phyloP scores from a whole-genome alignment of 2,888 invertebrate species.

The Erpobdella octoculata region DNA sequence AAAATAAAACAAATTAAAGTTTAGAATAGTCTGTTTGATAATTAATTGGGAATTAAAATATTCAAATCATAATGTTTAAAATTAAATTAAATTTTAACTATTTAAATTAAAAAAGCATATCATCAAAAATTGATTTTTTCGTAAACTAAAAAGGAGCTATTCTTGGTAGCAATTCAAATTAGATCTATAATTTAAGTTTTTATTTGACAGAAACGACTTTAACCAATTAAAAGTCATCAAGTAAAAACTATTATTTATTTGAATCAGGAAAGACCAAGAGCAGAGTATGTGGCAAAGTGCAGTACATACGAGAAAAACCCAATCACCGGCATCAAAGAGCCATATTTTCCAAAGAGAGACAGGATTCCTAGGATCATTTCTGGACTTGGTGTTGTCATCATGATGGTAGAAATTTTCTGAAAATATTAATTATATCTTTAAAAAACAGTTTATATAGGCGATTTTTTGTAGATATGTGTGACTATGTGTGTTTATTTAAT shows the following conservation, averaged over 20 bases:
- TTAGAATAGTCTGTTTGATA: too few species aligned
- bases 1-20: too few species aligned
- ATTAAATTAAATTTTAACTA: background rate
- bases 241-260: too few species aligned
- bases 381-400: slow-evolving; percentile 55
- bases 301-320: slow-evolving; percentile 56
- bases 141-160: too few species aligned
- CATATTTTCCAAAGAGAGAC: slow-evolving; percentile 55
- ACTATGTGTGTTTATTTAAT: background rate
- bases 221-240: too few species aligned
- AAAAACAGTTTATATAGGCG: background rate
- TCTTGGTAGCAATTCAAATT: too few species aligned
- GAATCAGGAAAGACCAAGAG: slow-evolving; percentile 55
- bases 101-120: background rate
- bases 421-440: background rate
- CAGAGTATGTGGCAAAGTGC: slow-evolving; percentile 57
- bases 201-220: too few species aligned
- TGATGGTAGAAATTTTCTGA: too few species aligned
- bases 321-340: slow-evolving; percentile 57
- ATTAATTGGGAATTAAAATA: too few species aligned
- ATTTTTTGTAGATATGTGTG: background rate
- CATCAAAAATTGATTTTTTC: too few species aligned
- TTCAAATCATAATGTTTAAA: background rate
- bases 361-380: slow-evolving; percentile 55
- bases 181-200: too few species aligned